Base-by-base conservation (phyloP, 2,888 invertebrate species). In the Dasypolia templi region DNA sequence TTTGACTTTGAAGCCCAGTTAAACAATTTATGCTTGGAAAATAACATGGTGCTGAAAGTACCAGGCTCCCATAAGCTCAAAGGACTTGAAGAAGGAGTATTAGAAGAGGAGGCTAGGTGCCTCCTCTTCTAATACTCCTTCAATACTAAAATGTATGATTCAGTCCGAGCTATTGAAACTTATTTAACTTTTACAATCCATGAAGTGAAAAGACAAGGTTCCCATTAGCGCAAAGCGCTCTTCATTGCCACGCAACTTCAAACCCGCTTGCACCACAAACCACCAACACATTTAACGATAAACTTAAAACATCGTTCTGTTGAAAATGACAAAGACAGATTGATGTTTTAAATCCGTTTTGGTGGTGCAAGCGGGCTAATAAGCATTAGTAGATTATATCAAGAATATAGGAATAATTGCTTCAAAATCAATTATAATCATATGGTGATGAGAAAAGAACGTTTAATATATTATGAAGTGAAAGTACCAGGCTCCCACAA, bases 401-500 rank as follows among this genome's bases (percentile, higher is more conserved):
- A 53, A 26, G 53, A 26, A 17, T 7, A 26, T 9, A 17, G 3
- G 26, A 55, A 55, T 55, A 55, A 55, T 26, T 26, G 53, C 5
- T 14, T 6, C 7, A 5, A 53, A 26, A 26, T 53, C 14, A 0
- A 26, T 26, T 26, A n/a, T n/a, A 49, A 22, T 9, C n/a, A n/a
- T 22, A 9, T 46, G n/a, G 5, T 26, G 26, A 51, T 51, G 6
- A 55, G 26, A 55, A 51, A n/a, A 51, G 1, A n/a, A 51, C 12
- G 4, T 5, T 12, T 12, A 51, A 51, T 12, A 51, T 51, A 51
- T n/a, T 12, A 51, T 12, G 51, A 26, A 53, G 53, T 14, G 14
- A 26, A 75, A 49, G 14, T 85, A 84, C 77, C 61, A 82, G 82
- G 77, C 46, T 55, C 19, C 0, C 67, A 84, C 65, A 74, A 77